Percentiles rank a stretch among this genome's conserved stretches.
Conservation (phyloP, 2,113 vertebrate genomes). For the Pollachius pollachius region DNA sequence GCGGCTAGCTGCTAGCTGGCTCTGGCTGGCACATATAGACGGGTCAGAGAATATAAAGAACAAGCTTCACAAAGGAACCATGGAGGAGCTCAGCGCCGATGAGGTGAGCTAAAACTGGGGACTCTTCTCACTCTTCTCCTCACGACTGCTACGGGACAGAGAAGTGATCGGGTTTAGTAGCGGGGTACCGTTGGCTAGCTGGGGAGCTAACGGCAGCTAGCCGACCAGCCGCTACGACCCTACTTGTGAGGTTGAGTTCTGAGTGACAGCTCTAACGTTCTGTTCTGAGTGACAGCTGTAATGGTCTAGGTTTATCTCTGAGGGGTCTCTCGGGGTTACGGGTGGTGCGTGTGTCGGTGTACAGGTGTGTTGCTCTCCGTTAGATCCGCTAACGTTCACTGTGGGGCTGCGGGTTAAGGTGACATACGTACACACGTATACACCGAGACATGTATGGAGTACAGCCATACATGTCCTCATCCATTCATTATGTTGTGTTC, state of each 20-base stretch:
- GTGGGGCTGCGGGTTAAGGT: too few species aligned
- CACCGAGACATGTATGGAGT: too few species aligned
- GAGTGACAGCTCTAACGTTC: neutral
- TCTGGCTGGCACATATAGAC: constrained; percentile 68
- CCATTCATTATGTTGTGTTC: neutral
- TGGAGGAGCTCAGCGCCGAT: constrained; percentile 98
- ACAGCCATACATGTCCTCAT: too few species aligned
- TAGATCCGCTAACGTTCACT: too few species aligned
- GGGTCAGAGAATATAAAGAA: constrained; percentile 61
- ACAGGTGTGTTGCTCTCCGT: too few species aligned
- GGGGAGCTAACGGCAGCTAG: constrained; percentile 27
- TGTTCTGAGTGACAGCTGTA: neutral
- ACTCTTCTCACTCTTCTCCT: neutral
- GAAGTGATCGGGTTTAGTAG: too few species aligned
- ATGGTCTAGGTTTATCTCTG: neutral
- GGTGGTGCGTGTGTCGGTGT: too few species aligned
- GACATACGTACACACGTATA: too few species aligned
- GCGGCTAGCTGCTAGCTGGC: constrained; percentile 76
- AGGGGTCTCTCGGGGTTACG: too few species aligned
- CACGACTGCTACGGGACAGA: neutral
- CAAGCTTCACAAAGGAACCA: constrained; percentile 65
- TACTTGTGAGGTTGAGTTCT: neutral
- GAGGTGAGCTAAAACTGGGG: constrained; percentile 80
- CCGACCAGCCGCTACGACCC: neutral
- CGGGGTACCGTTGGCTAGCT: constrained; percentile 7